These are phyloP conservation scores for Limnephilus auricula DNA, from an alignment of 2,888 invertebrate species.

Conservation along the genomic window DNA sequence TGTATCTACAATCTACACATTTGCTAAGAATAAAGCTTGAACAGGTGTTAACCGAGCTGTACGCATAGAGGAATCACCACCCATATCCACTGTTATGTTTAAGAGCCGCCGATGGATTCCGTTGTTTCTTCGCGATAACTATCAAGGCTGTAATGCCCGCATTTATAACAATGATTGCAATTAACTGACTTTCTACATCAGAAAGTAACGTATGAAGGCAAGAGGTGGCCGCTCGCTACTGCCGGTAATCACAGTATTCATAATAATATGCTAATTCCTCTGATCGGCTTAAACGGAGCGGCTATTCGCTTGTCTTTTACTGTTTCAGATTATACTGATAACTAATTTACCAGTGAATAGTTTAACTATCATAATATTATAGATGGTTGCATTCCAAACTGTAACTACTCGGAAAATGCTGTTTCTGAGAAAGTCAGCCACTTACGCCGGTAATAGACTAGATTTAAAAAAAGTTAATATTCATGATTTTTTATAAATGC, in stretches of 20 bases:
- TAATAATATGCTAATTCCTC: constrained; percentile 15
- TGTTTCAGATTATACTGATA: neutral
- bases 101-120: constrained; percentile 4
- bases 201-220: neutral
- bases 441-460: neutral
- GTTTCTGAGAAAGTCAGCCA: neutral
- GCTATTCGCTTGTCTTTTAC: neutral
- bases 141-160: constrained; percentile 13
- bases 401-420: neutral
- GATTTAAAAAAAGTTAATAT: neutral
- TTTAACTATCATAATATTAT: neutral
- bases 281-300: constrained; percentile 13
- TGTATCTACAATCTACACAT: neutral
- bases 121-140: constrained; percentile 29
- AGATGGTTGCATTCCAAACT: neutral
- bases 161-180: constrained; percentile 16
- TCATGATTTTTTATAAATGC: too few relatives aligned
- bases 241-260: neutral
- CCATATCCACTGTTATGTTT: constrained; percentile 34
- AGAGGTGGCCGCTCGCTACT: constrained; percentile 14
- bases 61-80: neutral
- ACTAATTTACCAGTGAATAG: neutral
- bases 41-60: neutral
- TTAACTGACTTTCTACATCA: constrained; percentile 35
- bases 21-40: neutral